A percentile compares a stretch with the other conserved stretches of the same genome.
Conservation (phyloP, 2,113 vertebrate species). For the Cavia porcellus region DNA sequence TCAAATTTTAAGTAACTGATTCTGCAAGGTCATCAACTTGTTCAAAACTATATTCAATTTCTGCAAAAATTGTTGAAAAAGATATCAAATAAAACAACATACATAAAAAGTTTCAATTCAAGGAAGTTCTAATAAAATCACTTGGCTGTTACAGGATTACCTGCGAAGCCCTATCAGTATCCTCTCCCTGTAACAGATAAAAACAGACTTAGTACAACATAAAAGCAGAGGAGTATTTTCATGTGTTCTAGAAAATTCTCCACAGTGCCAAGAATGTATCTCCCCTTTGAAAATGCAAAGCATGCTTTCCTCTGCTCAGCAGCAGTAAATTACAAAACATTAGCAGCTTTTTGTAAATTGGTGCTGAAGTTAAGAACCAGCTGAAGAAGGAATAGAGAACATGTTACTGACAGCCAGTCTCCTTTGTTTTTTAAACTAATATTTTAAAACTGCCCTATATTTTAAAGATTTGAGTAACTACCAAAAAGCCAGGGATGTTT, state of each 20-base stretch:
- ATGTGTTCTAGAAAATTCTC: constrained; percentile 79
- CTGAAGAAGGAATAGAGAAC: constrained; percentile 33
- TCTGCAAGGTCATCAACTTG: neutral
- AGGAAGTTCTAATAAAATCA: neutral
- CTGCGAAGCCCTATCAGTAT: neutral
- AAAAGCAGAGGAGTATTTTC: constrained; percentile 75
- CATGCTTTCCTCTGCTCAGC: constrained; percentile 77
- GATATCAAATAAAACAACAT: constrained; percentile 26
- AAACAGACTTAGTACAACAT: constrained; percentile 32
- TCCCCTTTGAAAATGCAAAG: constrained; percentile 70
- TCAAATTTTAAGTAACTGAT: neutral
- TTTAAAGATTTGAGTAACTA: neutral
- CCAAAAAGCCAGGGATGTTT: neutral
- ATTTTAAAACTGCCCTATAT: neutral
- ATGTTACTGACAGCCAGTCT: neutral
- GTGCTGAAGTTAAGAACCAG: constrained; percentile 77
- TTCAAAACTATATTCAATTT: neutral
- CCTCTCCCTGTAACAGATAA: neutral
- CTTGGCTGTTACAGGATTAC: neutral
- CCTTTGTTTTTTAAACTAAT: constrained; percentile 14
- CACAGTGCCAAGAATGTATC: constrained; percentile 73
- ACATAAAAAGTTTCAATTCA: neutral
- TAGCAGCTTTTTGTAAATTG: constrained; percentile 74
- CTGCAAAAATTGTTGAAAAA: neutral
- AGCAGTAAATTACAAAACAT: constrained; percentile 73